Conservation (phyloP, 2,797 vertebrate species). For the Myiotriccus ornatus region DNA sequence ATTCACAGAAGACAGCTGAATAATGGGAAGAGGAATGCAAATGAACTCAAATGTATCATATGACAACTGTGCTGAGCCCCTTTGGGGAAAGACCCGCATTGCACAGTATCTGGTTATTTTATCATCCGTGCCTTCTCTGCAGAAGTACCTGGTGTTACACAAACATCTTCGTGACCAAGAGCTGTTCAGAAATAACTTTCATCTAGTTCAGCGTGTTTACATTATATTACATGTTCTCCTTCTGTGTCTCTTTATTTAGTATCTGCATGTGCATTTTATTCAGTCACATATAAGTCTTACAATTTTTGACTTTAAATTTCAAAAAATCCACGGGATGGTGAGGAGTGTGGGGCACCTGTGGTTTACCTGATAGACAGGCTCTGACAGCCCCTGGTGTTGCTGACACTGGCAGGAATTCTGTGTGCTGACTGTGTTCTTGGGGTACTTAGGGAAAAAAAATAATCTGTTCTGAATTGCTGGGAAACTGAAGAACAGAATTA, state of each 20-base stretch:
- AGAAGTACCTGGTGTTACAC: not conserved
- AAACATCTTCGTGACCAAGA: not conserved
- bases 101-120: not conserved
- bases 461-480: not conserved
- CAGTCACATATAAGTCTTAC: not conserved
- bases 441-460: not conserved
- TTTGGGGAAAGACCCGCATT: not conserved
- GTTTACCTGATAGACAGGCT: not conserved
- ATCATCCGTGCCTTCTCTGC: not conserved
- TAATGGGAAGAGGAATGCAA: not conserved
- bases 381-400: not conserved
- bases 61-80: not conserved
- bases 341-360: not conserved
- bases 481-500: not conserved
- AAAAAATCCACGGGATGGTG: not conserved
- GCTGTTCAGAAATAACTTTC: not conserved
- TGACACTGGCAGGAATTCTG: not conserved
- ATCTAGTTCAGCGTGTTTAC: not conserved
- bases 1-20: not conserved
- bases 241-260: not conserved
- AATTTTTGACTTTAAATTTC: not conserved
- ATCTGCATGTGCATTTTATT: not conserved
- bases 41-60: not conserved
- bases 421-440: not conserved
- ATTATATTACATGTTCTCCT: not conserved